A percentile compares a stretch with the other conserved stretches of the same genome.
phyloP scores from a whole-genome alignment of 2,888 invertebrate genomes.

The Zele albiditarsus region DNA sequence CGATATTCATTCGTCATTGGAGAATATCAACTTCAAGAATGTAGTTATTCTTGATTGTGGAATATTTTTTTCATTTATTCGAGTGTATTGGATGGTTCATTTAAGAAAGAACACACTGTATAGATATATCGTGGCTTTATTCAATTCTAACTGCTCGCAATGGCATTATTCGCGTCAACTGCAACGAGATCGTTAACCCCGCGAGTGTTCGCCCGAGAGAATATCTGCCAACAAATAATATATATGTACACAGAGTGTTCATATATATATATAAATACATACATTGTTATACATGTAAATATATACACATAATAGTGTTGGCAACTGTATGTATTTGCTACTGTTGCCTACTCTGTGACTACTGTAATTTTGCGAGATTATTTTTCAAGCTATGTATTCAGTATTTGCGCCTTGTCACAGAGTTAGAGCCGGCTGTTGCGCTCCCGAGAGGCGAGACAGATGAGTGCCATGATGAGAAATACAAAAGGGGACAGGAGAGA shows the following conservation, averaged over 20 bases:
- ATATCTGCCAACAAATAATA: conserved; percentile 31
- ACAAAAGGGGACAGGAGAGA: not conserved
- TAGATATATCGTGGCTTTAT: conserved; percentile 27
- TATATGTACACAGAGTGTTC: not conserved
- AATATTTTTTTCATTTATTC: too few species aligned
- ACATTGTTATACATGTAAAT: conserved; percentile 14
- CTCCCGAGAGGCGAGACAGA: not conserved
- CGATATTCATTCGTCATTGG: too few species aligned
- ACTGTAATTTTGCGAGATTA: conserved; percentile 37
- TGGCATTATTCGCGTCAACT: conserved; percentile 32
- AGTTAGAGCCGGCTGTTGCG: not conserved
- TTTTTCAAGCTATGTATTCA: conserved; percentile 26
- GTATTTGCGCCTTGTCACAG: conserved; percentile 1
- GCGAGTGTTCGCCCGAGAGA: conserved; percentile 21
- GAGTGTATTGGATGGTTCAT: too few species aligned
- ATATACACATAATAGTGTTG: conserved; percentile 18
- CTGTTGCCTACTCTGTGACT: not conserved
- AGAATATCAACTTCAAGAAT: too few species aligned
- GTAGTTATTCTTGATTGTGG: too few species aligned
- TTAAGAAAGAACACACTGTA: conserved; percentile 1
- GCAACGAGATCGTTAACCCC: conserved; percentile 43
- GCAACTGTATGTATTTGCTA: not conserved
- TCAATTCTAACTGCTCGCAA: conserved; percentile 34
- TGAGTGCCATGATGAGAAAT: not conserved
- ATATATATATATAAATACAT: conserved; percentile 9